Conservation (phyloP, 2,888 invertebrate species). For the Elegia similella region DNA sequence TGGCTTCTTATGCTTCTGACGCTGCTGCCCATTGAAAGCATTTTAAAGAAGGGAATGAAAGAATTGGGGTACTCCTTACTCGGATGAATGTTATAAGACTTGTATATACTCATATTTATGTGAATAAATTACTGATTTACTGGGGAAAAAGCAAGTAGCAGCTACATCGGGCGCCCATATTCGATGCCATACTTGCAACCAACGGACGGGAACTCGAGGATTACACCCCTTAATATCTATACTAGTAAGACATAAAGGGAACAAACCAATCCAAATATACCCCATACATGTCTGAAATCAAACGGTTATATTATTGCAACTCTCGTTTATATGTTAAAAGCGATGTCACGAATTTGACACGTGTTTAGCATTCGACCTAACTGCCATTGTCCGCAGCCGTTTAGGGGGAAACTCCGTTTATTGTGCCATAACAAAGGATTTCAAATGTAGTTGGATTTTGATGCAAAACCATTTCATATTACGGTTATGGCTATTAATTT, state of each 20-base stretch:
- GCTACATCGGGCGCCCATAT: too few relatives aligned
- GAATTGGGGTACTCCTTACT: too few relatives aligned
- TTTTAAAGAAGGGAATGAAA: too few relatives aligned
- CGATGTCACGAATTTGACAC: constrained; percentile 73
- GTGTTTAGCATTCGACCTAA: constrained; percentile 75
- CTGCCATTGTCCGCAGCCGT: constrained; percentile 62
- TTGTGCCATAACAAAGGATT: constrained; percentile 15
- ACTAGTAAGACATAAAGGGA: background rate
- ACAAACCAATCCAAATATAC: background rate
- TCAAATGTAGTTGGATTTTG: constrained; percentile 11
- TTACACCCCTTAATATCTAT: too few relatives aligned
- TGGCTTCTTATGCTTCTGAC: too few relatives aligned
- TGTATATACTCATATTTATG: too few relatives aligned
- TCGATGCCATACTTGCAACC: too few relatives aligned
- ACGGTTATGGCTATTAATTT: constrained; percentile 11
- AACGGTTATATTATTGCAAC: constrained; percentile 67
- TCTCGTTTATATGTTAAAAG: constrained; percentile 63
- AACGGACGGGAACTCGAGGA: too few relatives aligned
- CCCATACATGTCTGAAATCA: constrained; percentile 48
- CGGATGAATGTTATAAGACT: too few relatives aligned
- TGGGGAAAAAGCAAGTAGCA: too few relatives aligned
- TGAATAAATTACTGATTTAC: too few relatives aligned
- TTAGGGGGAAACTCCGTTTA: constrained; percentile 49
- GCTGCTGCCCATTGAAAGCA: too few relatives aligned
- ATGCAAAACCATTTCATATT: constrained; percentile 6